Percentiles rank a stretch among this genome's conserved stretches.
Conservation (phyloP, 1,140 invertebrate genomes). For the Danaus melanippus region DNA sequence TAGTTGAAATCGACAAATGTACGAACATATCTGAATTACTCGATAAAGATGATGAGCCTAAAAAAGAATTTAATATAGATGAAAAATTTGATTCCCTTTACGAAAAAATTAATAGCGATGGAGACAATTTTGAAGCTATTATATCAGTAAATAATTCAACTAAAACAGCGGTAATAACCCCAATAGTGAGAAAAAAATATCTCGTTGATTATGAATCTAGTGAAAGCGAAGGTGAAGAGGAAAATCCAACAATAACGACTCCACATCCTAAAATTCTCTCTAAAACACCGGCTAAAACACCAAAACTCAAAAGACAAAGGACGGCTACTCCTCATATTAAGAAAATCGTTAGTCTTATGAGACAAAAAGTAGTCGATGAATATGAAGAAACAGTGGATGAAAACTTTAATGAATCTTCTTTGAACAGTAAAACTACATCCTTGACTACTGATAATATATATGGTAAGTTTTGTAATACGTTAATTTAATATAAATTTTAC, state of each 20-base stretch:
- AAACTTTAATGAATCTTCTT: slow-evolving; percentile 24
- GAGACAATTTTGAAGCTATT: slow-evolving; percentile 47
- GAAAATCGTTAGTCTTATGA: slow-evolving; percentile 34
- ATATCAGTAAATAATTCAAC: slow-evolving; percentile 43
- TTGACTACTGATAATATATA: slow-evolving; percentile 29
- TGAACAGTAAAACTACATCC: slow-evolving; percentile 31
- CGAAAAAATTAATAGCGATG: slow-evolving; percentile 38
- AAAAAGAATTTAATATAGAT: slow-evolving; percentile 32
- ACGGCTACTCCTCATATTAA: slow-evolving; percentile 47
- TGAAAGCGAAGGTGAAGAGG: slow-evolving; percentile 40
- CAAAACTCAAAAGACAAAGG: slow-evolving; percentile 35
- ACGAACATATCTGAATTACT: slow-evolving; percentile 52
- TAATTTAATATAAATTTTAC: too few relatives aligned
- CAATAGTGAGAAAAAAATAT: slow-evolving; percentile 43
- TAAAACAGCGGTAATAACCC: slow-evolving; percentile 59
- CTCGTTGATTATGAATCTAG: slow-evolving; percentile 61
- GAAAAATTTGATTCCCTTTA: slow-evolving; percentile 55
- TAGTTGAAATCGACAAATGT: slow-evolving; percentile 49
- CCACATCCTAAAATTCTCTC: slow-evolving; percentile 33
- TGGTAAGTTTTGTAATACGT: slow-evolving; percentile 24
- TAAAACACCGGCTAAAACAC: slow-evolving; percentile 43
- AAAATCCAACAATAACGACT: slow-evolving; percentile 25
- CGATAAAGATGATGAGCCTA: slow-evolving; percentile 25
- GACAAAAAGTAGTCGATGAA: slow-evolving; percentile 42
- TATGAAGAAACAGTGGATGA: slow-evolving; percentile 36